Evolutionary conservation across 1,140 invertebrate genomes (phyloP).

Genomic region (Euwallacea fornicatus): DNA sequence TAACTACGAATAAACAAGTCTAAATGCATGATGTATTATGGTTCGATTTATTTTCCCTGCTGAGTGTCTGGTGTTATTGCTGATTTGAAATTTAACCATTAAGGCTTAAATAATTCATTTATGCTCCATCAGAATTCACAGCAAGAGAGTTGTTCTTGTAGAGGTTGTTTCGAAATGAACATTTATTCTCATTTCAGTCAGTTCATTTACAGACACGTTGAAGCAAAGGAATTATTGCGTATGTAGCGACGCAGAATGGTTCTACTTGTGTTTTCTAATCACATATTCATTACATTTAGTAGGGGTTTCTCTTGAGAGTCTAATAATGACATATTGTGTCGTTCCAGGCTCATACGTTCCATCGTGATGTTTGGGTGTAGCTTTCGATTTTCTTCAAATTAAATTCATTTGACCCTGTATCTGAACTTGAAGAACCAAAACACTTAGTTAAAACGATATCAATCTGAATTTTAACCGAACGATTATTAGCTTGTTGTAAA

Average conservation of each 20-base stretch:
- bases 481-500: too few species aligned
- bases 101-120: slow-evolving; percentile 15
- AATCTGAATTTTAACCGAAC: too few species aligned
- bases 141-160: background rate
- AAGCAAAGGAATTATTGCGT: background rate
- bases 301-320: background rate
- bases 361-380: too few species aligned
- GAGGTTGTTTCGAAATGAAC: slow-evolving; percentile 10
- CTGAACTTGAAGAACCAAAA: too few species aligned
- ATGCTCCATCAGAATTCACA: background rate
- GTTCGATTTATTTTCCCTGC: background rate
- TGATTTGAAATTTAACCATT: slow-evolving; percentile 5
- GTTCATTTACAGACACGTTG: background rate
- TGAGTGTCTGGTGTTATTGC: background rate
- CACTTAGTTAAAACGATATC: too few species aligned
- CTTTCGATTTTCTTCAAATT: too few species aligned
- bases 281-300: background rate
- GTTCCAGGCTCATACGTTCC: too few species aligned
- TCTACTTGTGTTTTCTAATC: background rate
- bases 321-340: too few species aligned
- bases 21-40: slow-evolving; percentile 3
- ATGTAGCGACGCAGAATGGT: background rate
- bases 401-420: too few species aligned
- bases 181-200: background rate
- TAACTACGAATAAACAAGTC: background rate